A percentile compares a stretch with the other conserved stretches of the same genome.
Conservation (phyloP, 2,888 invertebrate species). For the Standfussiana lucernea region DNA sequence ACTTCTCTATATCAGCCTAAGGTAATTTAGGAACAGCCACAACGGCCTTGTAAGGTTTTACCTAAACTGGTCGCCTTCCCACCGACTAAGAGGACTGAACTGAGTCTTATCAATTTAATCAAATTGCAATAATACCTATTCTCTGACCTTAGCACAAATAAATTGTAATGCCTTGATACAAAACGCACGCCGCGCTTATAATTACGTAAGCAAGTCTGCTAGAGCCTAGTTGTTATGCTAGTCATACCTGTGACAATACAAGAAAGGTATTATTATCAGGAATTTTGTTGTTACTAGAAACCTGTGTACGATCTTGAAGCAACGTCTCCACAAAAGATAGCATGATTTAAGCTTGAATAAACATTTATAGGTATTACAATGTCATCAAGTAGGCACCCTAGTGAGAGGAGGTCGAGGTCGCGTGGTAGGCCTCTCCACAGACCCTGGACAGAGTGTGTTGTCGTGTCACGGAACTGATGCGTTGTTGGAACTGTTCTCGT, state of each 20-base stretch:
- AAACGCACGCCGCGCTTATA: too few relatives aligned
- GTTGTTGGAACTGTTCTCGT: slow-evolving; percentile 95
- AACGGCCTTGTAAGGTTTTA: too few relatives aligned
- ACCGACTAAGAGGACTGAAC: too few relatives aligned
- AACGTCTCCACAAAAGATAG: background rate
- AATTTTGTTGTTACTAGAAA: background rate
- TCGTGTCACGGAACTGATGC: slow-evolving; percentile 96
- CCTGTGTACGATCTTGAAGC: background rate
- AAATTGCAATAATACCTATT: too few relatives aligned
- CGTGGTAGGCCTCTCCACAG: slow-evolving; percentile 93
- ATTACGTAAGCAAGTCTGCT: too few relatives aligned
- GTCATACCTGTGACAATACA: too few relatives aligned
- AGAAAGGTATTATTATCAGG: background rate
- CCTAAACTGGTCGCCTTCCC: too few relatives aligned
- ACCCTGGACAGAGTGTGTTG: slow-evolving; percentile 93
- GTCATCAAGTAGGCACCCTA: slow-evolving; percentile 95
- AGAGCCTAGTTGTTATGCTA: too few relatives aligned
- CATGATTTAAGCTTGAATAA: background rate
- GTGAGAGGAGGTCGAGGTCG: slow-evolving; percentile 95
- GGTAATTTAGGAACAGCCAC: too few relatives aligned
- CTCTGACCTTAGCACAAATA: background rate
- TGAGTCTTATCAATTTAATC: too few relatives aligned
- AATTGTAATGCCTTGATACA: too few relatives aligned
- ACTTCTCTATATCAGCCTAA: too few relatives aligned
- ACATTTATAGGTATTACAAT: slow-evolving; percentile 90